phyloP scores from a whole-genome alignment of 2,113 vertebrate species.

The Osmerus eperlanus region DNA sequence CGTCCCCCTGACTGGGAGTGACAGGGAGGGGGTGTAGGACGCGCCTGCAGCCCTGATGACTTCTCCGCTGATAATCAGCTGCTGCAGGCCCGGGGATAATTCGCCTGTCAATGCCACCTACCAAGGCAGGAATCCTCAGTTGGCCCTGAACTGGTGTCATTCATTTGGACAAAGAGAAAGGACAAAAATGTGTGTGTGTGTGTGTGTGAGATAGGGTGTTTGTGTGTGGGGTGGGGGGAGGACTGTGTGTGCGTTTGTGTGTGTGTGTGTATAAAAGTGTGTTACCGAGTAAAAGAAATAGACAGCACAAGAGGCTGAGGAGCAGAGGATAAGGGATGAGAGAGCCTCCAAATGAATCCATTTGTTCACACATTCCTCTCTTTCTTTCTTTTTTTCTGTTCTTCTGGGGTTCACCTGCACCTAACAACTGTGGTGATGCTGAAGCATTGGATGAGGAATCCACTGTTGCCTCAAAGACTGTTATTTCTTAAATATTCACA shows the following conservation, averaged over 20 bases:
- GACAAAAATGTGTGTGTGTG: conserved; percentile 56
- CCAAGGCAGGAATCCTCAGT: conserved; percentile 75
- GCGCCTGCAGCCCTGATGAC: conserved; percentile 86
- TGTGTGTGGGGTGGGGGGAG: conserved; percentile 9
- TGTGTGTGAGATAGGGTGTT: conserved; percentile 28
- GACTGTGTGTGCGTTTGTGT: conserved; percentile 19
- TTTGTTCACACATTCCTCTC: no score
- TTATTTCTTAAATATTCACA: not conserved
- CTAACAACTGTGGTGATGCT: no score
- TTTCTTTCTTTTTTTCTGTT: no score
- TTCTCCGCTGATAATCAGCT: conserved; percentile 98
- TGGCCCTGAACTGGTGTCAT: conserved; percentile 88
- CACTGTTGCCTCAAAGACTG: no score
- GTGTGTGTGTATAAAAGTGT: conserved; percentile 21
- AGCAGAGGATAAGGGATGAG: conserved; percentile 47
- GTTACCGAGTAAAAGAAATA: not conserved
- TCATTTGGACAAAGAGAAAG: conserved; percentile 88
- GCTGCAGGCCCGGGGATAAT: conserved; percentile 93
- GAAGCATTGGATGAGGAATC: no score
- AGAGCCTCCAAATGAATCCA: no score
- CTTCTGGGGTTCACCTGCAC: no score
- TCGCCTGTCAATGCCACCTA: conserved; percentile 98
- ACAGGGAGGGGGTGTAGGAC: conserved; percentile 80
- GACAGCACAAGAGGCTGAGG: conserved; percentile 7
- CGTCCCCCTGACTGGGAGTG: conserved; percentile 96